Evolutionary conservation across 1,140 invertebrate species (phyloP), one percentile per base, ranked within the genome.

Genomic region (Meloidogyne exigua): DNA sequence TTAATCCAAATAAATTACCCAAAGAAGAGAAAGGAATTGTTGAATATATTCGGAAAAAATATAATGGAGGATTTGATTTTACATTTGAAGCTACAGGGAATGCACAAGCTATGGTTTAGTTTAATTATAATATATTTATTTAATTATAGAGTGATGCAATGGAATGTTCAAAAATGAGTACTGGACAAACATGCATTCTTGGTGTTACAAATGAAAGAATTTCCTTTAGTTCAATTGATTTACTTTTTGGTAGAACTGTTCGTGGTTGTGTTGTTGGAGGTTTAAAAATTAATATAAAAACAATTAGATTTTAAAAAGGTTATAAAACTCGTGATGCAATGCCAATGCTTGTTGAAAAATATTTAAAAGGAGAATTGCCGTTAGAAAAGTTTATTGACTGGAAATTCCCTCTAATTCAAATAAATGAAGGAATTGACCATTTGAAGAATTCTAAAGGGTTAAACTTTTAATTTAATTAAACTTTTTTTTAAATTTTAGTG

Each of bases 71-170:
- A 28, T 90, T 95, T 68, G 96, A 99, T 89, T 99, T 93, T 85
- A 98, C 95, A 4, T 99, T 99, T 89, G 96, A 99, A 89, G 99
- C 96, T 88, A 93, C 98, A 87, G 96, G 96, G 75, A 99, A 98
- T 90, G 93, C 97, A 0, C 89, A 92, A 67, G 95, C 93, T 5
- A 99, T 99, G 89, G 88, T 99, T n/a, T n/a, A 5, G 90, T 95
- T 26, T 94, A 95, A 82, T 88, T 94, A 84, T 96, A 99, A 89
- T 5, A 99, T 99, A 95, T 83, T 83, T 4, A 49, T n/a, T n/a
- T 9, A n/a, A n/a, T 9, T 57, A n/a, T 57, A 57, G 49, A 57
- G 18, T n/a, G 49, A 57, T n/a, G 49, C 49, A n/a, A 57, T 57
- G 18, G 49, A 57, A 5, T 57, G 49, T n/a, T 57, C 49, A n/a